phyloP scores from a whole-genome alignment of 2,797 vertebrate genomes.

The Rhinogobio ventralis region DNA sequence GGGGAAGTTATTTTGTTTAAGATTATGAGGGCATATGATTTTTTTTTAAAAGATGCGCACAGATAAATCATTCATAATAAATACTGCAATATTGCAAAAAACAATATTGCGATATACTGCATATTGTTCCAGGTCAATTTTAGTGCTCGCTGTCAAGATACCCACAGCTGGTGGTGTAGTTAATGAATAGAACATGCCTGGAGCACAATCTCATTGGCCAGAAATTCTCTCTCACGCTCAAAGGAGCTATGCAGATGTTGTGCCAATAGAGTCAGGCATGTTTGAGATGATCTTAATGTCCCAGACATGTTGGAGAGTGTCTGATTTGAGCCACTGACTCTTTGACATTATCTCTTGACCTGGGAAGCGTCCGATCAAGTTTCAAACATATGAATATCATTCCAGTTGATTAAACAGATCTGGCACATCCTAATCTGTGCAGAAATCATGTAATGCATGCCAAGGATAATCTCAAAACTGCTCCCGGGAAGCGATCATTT shows the following conservation, averaged over 20 bases:
- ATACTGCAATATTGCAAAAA: too few species aligned
- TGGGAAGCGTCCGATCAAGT: background rate
- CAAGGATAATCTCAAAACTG: background rate
- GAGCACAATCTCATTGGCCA: conserved; percentile 1
- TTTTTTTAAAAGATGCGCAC: too few species aligned
- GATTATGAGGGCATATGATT: too few species aligned
- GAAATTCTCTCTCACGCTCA: background rate
- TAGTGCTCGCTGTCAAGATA: background rate
- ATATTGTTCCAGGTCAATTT: background rate
- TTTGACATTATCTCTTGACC: conserved; percentile 25
- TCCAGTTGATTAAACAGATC: background rate
- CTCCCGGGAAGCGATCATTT: background rate
- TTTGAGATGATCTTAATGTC: conserved; percentile 1
- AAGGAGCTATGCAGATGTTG: background rate
- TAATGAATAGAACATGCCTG: background rate
- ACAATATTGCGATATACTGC: background rate
- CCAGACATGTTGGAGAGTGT: background rate
- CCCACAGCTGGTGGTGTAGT: conserved; percentile 1
- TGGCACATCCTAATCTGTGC: background rate
- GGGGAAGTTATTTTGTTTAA: too few species aligned
- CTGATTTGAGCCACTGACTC: background rate
- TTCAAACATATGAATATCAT: conserved; percentile 24
- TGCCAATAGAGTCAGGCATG: conserved; percentile 25
- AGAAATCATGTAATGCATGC: background rate
- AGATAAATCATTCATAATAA: too few species aligned